phyloP scores from a whole-genome alignment of 92 coral and sea anemone species.

The Siderastrea siderea region DNA sequence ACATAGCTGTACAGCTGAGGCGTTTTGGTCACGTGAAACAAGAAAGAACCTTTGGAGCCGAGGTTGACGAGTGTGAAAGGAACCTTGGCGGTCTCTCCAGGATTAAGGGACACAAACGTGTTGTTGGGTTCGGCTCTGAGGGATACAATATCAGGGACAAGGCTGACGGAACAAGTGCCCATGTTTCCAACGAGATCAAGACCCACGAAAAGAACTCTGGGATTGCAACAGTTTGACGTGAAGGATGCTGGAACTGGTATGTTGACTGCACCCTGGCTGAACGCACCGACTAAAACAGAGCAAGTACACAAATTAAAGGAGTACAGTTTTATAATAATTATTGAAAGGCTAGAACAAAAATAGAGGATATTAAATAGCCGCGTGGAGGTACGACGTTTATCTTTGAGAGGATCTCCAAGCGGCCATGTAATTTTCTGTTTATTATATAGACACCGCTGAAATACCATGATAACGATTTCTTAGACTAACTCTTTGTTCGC shows the following conservation, averaged over 20 bases:
- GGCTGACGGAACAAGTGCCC: slow-evolving; percentile 47
- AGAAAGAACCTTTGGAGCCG: slow-evolving; percentile 50
- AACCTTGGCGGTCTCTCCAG: slow-evolving; percentile 36
- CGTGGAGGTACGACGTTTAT: too few relatives aligned
- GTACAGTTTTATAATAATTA: too few relatives aligned
- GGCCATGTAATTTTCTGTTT: too few relatives aligned
- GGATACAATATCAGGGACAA: slow-evolving; percentile 45
- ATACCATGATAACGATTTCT: too few relatives aligned
- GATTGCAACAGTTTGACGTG: slow-evolving; percentile 47
- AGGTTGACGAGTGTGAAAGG: slow-evolving; percentile 52
- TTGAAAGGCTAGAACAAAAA: too few relatives aligned
- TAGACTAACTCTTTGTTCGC: too few relatives aligned
- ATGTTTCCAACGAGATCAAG: slow-evolving; percentile 61
- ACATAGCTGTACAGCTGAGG: slow-evolving; percentile 33
- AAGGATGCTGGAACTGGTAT: slow-evolving; percentile 30
- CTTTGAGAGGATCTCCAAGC: too few relatives aligned
- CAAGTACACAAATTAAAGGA: not conserved
- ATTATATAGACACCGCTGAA: too few relatives aligned
- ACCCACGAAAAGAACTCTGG: slow-evolving; percentile 39
- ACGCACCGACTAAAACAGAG: slow-evolving; percentile 31
- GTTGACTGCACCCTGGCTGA: slow-evolving; percentile 36
- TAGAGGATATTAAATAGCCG: too few relatives aligned
- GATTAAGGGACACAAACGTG: slow-evolving; percentile 20
- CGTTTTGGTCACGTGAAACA: slow-evolving; percentile 36
- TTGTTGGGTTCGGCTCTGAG: slow-evolving; percentile 20